Conservation (phyloP, 2,888 invertebrate species). For the Imbricaverruca yamaguchii region DNA sequence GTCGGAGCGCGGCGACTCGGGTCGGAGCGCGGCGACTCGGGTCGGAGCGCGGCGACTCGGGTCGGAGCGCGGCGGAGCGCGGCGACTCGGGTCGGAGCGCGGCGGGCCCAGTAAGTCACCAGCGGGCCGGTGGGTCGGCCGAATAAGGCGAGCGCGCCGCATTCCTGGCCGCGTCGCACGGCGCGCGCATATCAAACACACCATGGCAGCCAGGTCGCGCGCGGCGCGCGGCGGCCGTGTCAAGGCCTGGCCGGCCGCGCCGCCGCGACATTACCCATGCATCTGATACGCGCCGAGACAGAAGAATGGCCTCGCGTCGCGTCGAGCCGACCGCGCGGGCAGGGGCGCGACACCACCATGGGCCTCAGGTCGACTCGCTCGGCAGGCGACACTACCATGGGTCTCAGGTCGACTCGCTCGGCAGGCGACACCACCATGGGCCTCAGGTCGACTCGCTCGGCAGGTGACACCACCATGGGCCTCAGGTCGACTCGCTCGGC, state of each 20-base stretch:
- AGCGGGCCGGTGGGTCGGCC: not conserved
- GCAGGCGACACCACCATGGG: too few species aligned
- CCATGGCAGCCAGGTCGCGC: not conserved
- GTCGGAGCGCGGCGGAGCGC: not conserved
- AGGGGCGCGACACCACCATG: too few species aligned
- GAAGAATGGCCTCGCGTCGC: not conserved
- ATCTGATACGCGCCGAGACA: constrained; percentile 5
- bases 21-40: not conserved
- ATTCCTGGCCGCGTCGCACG: not conserved
- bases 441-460: too few species aligned
- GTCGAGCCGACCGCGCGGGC: too few species aligned
- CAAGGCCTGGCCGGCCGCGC: constrained; percentile 6
- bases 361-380: too few species aligned
- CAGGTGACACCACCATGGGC: too few species aligned
- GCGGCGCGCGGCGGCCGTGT: not conserved
- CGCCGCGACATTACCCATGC: constrained; percentile 1
- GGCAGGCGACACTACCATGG: too few species aligned
- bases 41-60: too few species aligned
- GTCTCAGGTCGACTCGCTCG: too few species aligned
- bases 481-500: too few species aligned
- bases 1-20: too few species aligned
- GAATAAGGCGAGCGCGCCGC: not conserved
- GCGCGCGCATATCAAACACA: constrained; percentile 10
- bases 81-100: not conserved
- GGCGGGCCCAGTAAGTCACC: not conserved